A percentile compares a stretch with the other conserved stretches of the same genome.
These are phyloP conservation scores for Sclerodermus sp. DNA, from an alignment of 2,888 invertebrate genomes.

Conservation along the genomic window DNA sequence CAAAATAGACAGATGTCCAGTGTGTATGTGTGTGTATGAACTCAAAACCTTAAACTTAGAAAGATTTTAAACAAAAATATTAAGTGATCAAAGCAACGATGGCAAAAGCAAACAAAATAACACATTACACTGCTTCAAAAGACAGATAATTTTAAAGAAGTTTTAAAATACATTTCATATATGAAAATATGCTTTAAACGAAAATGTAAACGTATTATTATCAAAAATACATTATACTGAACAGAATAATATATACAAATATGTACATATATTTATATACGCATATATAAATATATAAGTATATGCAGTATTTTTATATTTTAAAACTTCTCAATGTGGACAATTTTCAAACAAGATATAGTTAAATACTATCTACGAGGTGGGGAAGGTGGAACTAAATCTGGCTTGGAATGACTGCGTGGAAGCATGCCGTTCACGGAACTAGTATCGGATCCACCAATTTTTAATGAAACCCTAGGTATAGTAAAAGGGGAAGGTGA, in stretches of 20 bases:
- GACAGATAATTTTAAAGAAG: conserved; percentile 12
- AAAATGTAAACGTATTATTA: too few species aligned
- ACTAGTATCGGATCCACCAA: conserved; percentile 43
- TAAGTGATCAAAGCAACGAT: conserved; percentile 21
- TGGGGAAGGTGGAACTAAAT: conserved; percentile 32
- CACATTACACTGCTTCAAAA: conserved; percentile 16
- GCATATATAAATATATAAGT: conserved; percentile 1
- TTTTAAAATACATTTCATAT: conserved; percentile 12
- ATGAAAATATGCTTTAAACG: too few species aligned
- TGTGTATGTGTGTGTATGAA: too few species aligned
- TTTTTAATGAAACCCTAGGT: conserved; percentile 48
- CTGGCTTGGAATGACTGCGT: conserved; percentile 38
- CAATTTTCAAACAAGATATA: background rate
- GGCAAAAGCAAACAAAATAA: conserved; percentile 20
- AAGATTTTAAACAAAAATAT: conserved; percentile 10
- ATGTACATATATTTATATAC: too few species aligned
- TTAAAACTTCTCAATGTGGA: conserved; percentile 15
- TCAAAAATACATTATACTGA: too few species aligned
- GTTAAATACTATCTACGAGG: conserved; percentile 39
- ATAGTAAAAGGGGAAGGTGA: conserved; percentile 49
- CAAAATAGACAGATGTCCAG: too few species aligned
- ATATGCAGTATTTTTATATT: conserved; percentile 3
- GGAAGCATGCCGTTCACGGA: conserved; percentile 43
- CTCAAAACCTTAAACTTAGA: background rate
- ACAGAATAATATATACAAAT: too few species aligned